Evolutionary conservation across 2,888 invertebrate genomes (phyloP), one percentile per base, ranked within the genome.

Genomic region (Drosophila cyrtoloma): DNA sequence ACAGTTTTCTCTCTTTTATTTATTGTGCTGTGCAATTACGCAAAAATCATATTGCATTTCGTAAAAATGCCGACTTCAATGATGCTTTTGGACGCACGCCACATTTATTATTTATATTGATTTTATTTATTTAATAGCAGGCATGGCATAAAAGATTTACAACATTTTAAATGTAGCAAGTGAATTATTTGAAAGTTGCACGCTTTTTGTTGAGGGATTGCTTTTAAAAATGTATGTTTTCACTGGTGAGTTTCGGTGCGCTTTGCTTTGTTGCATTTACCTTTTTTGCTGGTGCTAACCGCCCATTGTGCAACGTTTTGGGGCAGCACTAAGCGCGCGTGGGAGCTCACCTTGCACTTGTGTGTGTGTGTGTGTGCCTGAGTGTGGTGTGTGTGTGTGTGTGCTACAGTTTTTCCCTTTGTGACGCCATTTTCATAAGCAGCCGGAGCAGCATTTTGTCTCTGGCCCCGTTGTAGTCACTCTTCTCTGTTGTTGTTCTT

Each of bases 351-450:
- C 56, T 28, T 80, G 78, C 81, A 80, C 16, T 68, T n/a, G 60
- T 30, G n/a, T 42, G 28, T 64, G 61, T 57, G 26, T 55, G 56
- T 28, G 50, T 35, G 51, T 37, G 52, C 37, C 55, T 52, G 26
- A 10, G 12, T 26, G 35, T 53, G 51, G 33, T 19, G 28, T 44
- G n/a, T 51, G 37, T 58, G 28, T 64, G 61, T 57, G 35, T 66
- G 56, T 75, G 57, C 22, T 56, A 28, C 39, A 64, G 75, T 58
- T 68, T 81, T 77, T 77, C 77, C 75, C 74, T 85, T 82, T 78
- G 78, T 86, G 89, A 76, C 86, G 89, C 86, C 86, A 89, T 86
- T 86, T 86, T 89, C 86, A 86, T 89, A 86, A 88, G 80, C 86
- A 86, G 77, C 78, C 78, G 80, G 75, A 71, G 78, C 74, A 78